phyloP scores from a whole-genome alignment of 2,113 vertebrate species.

The Semicossyphus pulcher region DNA sequence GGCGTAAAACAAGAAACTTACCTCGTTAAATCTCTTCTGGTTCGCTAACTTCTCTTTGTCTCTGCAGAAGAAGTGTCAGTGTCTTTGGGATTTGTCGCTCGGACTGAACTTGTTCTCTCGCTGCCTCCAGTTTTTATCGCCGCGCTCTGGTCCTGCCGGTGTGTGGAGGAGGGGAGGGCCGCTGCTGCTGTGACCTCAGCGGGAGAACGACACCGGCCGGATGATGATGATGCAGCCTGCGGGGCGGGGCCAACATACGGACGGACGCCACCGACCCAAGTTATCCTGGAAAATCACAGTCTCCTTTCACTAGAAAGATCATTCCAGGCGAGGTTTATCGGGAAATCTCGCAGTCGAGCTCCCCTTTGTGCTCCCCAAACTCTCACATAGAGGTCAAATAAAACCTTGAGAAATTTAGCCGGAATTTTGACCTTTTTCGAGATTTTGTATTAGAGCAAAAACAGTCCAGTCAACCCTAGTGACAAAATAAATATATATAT shows the following conservation, averaged over 20 bases:
- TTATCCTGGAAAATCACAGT: neutral
- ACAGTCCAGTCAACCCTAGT: no score
- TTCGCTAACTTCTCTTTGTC: neutral
- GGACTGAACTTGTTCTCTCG: neutral
- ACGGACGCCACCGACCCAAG: neutral
- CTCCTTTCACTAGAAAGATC: neutral
- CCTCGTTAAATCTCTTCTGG: slow-evolving; percentile 13
- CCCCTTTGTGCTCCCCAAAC: no score
- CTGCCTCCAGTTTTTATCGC: slow-evolving; percentile 43
- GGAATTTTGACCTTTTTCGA: no score
- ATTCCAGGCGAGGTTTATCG: rapidly evolving
- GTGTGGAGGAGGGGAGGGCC: slow-evolving; percentile 7
- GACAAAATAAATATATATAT: no score
- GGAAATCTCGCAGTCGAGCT: neutral
- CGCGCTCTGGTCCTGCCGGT: slow-evolving; percentile 11
- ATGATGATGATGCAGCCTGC: slow-evolving; percentile 35
- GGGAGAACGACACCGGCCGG: slow-evolving; percentile 15
- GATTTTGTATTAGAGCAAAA: no score
- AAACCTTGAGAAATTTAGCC: no score
- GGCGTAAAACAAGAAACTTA: slow-evolving; percentile 27
- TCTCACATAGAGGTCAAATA: no score
- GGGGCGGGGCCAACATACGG: slow-evolving; percentile 36
- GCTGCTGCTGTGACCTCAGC: slow-evolving; percentile 51
- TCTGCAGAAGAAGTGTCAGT: neutral
- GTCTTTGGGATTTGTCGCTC: neutral